Evolutionary conservation across 2,888 invertebrate genomes (phyloP), one percentile per base, ranked within the genome.

Genomic region (Panzeria rudis): DNA sequence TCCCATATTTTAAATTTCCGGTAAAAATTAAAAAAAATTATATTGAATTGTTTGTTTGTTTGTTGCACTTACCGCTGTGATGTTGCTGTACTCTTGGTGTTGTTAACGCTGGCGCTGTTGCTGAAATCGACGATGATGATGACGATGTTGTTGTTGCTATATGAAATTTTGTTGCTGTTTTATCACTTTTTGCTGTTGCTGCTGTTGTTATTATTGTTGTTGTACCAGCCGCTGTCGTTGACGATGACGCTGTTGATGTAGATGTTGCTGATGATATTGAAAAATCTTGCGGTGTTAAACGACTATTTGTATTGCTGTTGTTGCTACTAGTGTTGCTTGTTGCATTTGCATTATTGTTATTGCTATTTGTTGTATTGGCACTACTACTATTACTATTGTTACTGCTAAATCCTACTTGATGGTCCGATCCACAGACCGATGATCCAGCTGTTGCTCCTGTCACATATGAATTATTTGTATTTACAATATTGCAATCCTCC

Each of bases 351-450:
- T 72, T 69, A 17, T 76, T 87, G 77, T 52, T 86, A 73, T 86
- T 84, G 87, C 73, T 87, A 86, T 82, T 88, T 84, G 17, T 88
- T 87, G 87, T 81, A 87, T 87, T 89, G 86, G 62, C 77, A 73
- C 75, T 86, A 75, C 87, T 87, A 72, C 87, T 88, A 79, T 86
- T 87, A 72, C 87, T 88, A 79, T 86, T 89, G 84, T 84, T 89
- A 83, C 87, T 75, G 62, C 62, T 79, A 89, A 89, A 91, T 81
- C 88, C 89, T 75, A 90, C 89, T 89, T 91, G 92, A 86, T 91
- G 91, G 87, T 92, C 92, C 71, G 92, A 90, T 87, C 91, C 91
- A 90, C 92, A 91, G 86, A 89, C 88, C 86, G 91, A 90, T 83
- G 91, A 89, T 84, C 87, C 88, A 52, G 88, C 89, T 87, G 90